Percentiles rank a stretch among this genome's conserved stretches.
phyloP scores from a whole-genome alignment of 2,797 vertebrate genomes.

The Gadopsis bispinosus region DNA sequence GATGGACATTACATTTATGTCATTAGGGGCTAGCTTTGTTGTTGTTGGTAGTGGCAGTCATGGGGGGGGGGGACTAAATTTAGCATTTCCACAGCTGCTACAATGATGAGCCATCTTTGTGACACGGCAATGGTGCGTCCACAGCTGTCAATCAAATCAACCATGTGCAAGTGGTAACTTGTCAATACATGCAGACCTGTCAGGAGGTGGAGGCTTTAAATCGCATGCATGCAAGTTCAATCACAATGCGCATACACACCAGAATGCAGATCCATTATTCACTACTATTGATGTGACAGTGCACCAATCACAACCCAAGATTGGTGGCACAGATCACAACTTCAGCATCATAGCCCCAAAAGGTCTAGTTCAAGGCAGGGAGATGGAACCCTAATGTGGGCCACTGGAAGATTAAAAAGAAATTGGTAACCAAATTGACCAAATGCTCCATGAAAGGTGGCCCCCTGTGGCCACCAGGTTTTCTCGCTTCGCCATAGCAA shows the following conservation, averaged over 20 bases:
- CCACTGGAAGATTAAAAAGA: background rate
- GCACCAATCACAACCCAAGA: background rate
- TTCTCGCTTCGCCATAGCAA: no score
- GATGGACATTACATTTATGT: slow-evolving; percentile 72
- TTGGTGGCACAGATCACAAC: background rate
- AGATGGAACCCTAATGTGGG: background rate
- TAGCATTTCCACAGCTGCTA: slow-evolving; percentile 52
- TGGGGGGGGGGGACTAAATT: slow-evolving; percentile 40
- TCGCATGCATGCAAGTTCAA: slow-evolving; percentile 20
- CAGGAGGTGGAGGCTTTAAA: slow-evolving; percentile 18
- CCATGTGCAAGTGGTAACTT: slow-evolving; percentile 36
- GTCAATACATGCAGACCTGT: slow-evolving; percentile 25
- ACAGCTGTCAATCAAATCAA: slow-evolving; percentile 46
- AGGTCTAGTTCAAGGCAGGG: background rate
- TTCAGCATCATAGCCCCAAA: background rate
- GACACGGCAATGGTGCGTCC: slow-evolving; percentile 28
- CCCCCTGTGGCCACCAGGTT: no score
- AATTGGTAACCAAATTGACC: background rate
- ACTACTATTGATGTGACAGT: background rate
- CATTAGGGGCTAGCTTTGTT: slow-evolving; percentile 64
- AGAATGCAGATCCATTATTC: slow-evolving; percentile 10
- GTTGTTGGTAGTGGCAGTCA: slow-evolving; percentile 26
- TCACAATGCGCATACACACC: slow-evolving; percentile 10
- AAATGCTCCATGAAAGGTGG: no score
- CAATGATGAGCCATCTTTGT: slow-evolving; percentile 46